Evolutionary conservation across 2,113 vertebrate genomes (phyloP).

Genomic region (Balaeniceps rex): DNA sequence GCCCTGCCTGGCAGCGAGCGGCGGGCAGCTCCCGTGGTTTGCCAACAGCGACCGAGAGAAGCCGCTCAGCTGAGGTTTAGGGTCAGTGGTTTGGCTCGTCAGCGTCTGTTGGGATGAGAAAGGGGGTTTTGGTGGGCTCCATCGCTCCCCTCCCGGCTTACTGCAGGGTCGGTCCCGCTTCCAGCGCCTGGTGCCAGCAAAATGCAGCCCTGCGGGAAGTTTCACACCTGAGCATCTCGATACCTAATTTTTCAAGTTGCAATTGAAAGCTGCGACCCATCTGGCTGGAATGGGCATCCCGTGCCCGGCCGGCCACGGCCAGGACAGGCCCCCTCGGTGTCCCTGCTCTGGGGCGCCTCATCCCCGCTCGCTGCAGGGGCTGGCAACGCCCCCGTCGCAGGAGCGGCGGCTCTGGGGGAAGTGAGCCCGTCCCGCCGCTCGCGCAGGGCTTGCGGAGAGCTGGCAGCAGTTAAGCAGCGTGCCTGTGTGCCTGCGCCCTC

Average conservation of each 20-base stretch:
- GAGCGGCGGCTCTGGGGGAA: not conserved
- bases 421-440: accelerated
- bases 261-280: accelerated
- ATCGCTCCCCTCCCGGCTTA: accelerated
- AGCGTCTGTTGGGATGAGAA: not conserved
- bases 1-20: too few relatives aligned
- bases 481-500: not conserved
- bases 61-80: not conserved
- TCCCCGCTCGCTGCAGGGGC: not conserved
- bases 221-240: not conserved
- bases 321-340: not conserved
- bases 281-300: not conserved
- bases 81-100: accelerated
- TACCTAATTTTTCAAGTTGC: accelerated
- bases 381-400: accelerated
- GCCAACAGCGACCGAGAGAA: accelerated
- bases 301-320: accelerated
- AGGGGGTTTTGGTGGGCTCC: not conserved
- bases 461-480: not conserved
- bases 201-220: not conserved
- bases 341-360: too few relatives aligned
- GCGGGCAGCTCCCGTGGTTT: not conserved
- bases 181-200: not conserved
- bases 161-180: accelerated
- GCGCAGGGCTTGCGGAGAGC: not conserved